A percentile compares a stretch with the other conserved stretches of the same genome.
phyloP scores from a whole-genome alignment of 2,113 vertebrate species.

The Corythoichthys haematopterus region DNA sequence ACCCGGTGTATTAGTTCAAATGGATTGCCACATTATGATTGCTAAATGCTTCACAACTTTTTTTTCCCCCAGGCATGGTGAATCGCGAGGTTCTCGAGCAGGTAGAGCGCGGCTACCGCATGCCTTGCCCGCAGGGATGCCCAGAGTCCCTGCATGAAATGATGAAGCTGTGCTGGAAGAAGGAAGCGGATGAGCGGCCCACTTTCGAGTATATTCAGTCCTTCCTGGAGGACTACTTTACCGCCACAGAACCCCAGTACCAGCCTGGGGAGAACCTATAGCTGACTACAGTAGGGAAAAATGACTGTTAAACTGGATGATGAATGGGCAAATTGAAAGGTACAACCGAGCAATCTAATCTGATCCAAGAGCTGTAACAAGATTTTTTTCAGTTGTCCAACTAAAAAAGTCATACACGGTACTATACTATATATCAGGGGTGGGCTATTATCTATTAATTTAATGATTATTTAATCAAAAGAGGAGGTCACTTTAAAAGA shows the following conservation, averaged over 20 bases:
- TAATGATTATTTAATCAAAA: no score
- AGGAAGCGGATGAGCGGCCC: conserved; percentile 92
- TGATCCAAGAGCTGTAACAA: not conserved
- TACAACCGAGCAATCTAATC: not conserved
- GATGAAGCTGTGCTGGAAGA: conserved; percentile 96
- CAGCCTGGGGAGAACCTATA: conserved; percentile 96
- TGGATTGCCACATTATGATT: no score
- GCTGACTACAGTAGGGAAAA: conserved; percentile 22
- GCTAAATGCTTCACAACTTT: not conserved
- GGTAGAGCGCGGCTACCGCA: conserved; percentile 90
- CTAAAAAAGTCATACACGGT: no score
- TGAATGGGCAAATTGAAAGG: not conserved
- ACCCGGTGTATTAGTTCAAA: no score
- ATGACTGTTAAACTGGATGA: not conserved
- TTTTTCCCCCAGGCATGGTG: conserved; percentile 81
- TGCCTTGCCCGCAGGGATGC: conserved; percentile 93
- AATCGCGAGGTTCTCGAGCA: conserved; percentile 94
- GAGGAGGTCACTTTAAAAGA: no score
- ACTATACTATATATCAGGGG: no score
- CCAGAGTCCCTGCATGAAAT: conserved; percentile 92
- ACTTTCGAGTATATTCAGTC: conserved; percentile 96
- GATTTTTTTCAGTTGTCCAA: no score
- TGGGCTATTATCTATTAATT: no score
- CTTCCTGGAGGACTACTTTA: conserved; percentile 96
- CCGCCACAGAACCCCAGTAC: conserved; percentile 94